phyloP scores from a whole-genome alignment of 1,140 invertebrate genomes.

The Drosophila bocqueti region DNA sequence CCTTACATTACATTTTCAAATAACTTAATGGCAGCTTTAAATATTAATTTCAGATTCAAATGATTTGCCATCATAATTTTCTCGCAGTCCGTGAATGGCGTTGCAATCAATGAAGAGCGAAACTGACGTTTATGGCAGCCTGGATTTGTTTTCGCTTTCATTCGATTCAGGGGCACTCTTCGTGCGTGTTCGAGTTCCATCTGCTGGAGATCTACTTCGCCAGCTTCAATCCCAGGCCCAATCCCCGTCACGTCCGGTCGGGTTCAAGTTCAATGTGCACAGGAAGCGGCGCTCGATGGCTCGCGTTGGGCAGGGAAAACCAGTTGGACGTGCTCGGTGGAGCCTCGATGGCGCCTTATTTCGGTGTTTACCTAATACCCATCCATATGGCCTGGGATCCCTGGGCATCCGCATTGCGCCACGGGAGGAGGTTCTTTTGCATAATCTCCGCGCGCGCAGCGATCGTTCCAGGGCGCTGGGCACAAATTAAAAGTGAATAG shows the following conservation, averaged over 20 bases:
- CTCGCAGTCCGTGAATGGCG: conserved; percentile 8
- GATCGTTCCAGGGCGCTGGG: conserved; percentile 47
- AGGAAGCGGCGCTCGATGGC: conserved; percentile 67
- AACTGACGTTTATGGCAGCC: conserved; percentile 39
- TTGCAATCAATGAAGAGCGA: conserved; percentile 3
- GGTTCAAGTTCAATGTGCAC: conserved; percentile 76
- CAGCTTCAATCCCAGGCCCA: neutral
- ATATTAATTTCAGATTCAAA: neutral
- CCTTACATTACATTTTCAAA: too few species aligned
- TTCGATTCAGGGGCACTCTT: conserved; percentile 46
- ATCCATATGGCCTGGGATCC: neutral
- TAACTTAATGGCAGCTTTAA: neutral
- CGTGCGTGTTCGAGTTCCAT: conserved; percentile 43
- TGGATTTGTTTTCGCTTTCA: conserved; percentile 66
- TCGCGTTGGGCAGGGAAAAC: conserved; percentile 46
- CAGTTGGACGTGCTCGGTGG: conserved; percentile 59
- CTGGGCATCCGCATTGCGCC: conserved; percentile 50
- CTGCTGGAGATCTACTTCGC: neutral
- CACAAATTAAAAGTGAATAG: conserved; percentile 29
- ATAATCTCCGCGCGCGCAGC: conserved; percentile 31
- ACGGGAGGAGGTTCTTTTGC: conserved; percentile 53
- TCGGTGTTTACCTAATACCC: conserved; percentile 28
- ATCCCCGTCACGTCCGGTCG: conserved; percentile 64
- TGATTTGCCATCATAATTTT: neutral
- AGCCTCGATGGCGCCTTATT: conserved; percentile 20